Conservation (phyloP, 2,797 vertebrate genomes). For the Capromys pilorides region DNA sequence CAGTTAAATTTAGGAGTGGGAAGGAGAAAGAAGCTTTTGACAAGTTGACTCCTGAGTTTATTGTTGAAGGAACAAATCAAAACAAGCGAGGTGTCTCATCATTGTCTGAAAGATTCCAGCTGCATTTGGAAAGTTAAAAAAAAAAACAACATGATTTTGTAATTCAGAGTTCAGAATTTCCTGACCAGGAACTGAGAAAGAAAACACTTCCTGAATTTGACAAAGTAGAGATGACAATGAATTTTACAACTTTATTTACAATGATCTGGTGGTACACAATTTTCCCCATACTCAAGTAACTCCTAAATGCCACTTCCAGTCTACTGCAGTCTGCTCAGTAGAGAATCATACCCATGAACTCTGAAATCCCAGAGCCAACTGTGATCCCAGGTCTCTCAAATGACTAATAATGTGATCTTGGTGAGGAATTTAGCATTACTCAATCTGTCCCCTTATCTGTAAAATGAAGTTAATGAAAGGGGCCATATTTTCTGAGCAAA, state of each 20-base stretch:
- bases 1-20: slow-evolving; percentile 12
- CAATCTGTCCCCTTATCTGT: background rate
- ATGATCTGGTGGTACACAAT: background rate
- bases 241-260: slow-evolving; percentile 22
- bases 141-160: background rate
- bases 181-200: background rate
- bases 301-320: background rate
- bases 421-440: background rate
- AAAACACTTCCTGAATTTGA: background rate
- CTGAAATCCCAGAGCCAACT: background rate
- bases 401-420: background rate
- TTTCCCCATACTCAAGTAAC: background rate
- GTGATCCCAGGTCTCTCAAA: background rate
- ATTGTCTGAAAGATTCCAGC: background rate
- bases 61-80: slow-evolving; percentile 4
- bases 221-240: slow-evolving; percentile 18
- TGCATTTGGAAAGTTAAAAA: background rate
- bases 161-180: slow-evolving; percentile 14
- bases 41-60: slow-evolving; percentile 1
- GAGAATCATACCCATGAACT: background rate
- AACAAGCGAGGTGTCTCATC: background rate
- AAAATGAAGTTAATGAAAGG: background rate
- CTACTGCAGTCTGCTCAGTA: background rate
- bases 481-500: background rate
- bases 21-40: slow-evolving; percentile 37